Evolutionary conservation across 2,113 vertebrate genomes (phyloP).

Genomic region (Suricata suricatta): DNA sequence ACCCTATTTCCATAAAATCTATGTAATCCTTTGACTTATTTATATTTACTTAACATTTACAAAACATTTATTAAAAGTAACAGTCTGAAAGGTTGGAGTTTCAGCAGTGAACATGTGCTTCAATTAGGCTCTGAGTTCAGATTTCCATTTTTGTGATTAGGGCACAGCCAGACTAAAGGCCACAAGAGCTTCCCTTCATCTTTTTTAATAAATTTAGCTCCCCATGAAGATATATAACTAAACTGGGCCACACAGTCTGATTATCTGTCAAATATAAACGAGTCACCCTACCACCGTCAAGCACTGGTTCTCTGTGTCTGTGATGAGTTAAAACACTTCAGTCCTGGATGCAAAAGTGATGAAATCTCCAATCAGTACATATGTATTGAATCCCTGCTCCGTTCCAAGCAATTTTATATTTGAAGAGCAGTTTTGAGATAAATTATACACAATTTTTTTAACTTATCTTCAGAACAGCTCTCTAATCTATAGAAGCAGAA

Average conservation of each 20-base stretch:
- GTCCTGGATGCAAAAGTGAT: constrained; percentile 36
- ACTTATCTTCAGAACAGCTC: background rate
- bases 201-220: constrained; percentile 51
- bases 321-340: constrained; percentile 54
- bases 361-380: constrained; percentile 35
- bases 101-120: background rate
- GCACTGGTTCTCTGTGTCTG: constrained; percentile 27
- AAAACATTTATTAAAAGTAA: background rate
- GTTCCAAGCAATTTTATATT: constrained; percentile 38
- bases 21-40: background rate
- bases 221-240: constrained; percentile 50
- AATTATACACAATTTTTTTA: constrained; percentile 47
- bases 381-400: constrained; percentile 64
- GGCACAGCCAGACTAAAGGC: background rate
- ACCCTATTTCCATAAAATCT: background rate
- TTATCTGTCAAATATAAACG: constrained; percentile 67
- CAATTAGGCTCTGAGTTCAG: background rate
- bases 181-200: constrained; percentile 36
- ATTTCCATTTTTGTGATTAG: constrained; percentile 38
- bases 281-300: constrained; percentile 58
- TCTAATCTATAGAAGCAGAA: background rate
- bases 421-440: constrained; percentile 52
- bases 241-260: constrained; percentile 59
- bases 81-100: background rate
- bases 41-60: background rate